Evolutionary conservation across 2,113 vertebrate species (phyloP).

Genomic region (Perca flavescens): DNA sequence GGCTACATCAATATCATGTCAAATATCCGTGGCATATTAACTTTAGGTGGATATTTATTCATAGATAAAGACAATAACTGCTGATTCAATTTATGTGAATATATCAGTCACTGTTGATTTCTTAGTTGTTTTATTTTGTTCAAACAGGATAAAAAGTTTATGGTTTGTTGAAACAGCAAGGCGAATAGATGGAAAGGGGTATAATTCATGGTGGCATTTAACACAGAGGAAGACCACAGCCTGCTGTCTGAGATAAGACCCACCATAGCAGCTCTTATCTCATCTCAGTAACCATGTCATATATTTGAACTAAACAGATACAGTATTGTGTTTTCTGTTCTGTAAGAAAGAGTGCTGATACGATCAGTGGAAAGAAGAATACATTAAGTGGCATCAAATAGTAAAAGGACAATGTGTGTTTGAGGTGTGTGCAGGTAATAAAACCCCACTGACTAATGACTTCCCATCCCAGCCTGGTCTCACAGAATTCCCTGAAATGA

Average conservation of each 20-base stretch:
- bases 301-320: conserved; percentile 31
- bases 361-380: not conserved
- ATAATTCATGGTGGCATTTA: conserved; percentile 46
- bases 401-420: not conserved
- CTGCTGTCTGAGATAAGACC: conserved; percentile 63
- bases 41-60: not conserved
- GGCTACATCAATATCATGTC: not conserved
- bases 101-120: not conserved
- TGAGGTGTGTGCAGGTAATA: conserved; percentile 16
- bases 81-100: not conserved
- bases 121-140: not conserved
- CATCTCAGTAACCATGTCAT: conserved; percentile 24
- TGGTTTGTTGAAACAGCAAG: not conserved
- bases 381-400: not conserved
- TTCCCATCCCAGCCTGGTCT: not conserved
- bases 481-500: too few relatives aligned
- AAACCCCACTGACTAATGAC: conserved; percentile 8
- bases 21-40: not conserved
- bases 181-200: not conserved
- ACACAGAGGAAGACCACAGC: conserved; percentile 32
- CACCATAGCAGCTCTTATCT: conserved; percentile 24
- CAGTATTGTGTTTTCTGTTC: not conserved
- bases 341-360: not conserved
- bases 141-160: not conserved
- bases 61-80: not conserved